Percentiles rank a stretch among this genome's conserved stretches.
These are phyloP conservation scores for Cecidostiba fungosa DNA, from an alignment of 2,888 invertebrate genomes.

Conservation along the genomic window DNA sequence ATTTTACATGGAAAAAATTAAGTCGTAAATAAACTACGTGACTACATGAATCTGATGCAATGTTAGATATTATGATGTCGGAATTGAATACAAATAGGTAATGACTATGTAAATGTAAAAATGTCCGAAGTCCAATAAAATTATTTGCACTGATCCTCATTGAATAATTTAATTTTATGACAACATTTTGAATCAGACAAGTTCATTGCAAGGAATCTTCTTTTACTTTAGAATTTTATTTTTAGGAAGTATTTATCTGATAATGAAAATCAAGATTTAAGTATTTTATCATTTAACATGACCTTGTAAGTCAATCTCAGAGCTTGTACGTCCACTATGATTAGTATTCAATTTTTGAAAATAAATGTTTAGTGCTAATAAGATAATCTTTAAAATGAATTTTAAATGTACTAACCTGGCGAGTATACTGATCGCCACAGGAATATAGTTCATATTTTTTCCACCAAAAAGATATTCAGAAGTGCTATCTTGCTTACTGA, in stretches of 20 bases:
- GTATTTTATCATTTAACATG: no score
- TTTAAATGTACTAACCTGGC: conserved; percentile 83
- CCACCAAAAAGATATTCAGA: conserved; percentile 88
- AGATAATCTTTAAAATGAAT: background rate
- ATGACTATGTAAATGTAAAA: background rate
- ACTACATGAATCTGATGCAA: background rate
- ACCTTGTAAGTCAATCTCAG: no score
- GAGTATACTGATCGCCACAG: conserved; percentile 87
- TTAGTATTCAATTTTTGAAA: no score
- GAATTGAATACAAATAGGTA: no score
- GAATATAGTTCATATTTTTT: conserved; percentile 87
- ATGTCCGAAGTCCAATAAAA: background rate
- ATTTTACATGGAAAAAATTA: background rate
- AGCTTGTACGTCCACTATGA: no score
- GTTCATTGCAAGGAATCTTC: no score
- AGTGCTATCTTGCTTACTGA: conserved; percentile 83
- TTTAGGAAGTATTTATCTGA: no score
- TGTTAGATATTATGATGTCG: background rate
- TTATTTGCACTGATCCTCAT: background rate
- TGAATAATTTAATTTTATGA: background rate
- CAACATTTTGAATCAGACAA: background rate
- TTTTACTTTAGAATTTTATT: no score
- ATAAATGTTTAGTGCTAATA: background rate
- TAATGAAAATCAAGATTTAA: no score
- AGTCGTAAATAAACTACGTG: background rate